Base-by-base conservation (phyloP, 2,888 invertebrate species). In the Apamea crenata region DNA sequence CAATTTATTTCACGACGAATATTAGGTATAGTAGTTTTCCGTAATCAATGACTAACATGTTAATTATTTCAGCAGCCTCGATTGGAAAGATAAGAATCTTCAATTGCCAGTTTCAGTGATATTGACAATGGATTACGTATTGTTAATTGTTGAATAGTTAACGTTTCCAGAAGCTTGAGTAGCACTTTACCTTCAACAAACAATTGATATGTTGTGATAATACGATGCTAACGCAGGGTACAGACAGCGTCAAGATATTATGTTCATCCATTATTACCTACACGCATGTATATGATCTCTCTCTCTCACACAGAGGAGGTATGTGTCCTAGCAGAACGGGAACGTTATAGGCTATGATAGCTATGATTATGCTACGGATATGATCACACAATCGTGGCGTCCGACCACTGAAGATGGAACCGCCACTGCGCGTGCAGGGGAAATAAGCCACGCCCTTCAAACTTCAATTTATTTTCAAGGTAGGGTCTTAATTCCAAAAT, bases 131-230 rank as follows among this genome's bases (percentile, higher is more conserved):
- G 74, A 69, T 72, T 78, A 84, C 16, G 40, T 78, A 71, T 69
- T 61, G n/a, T 36, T 65, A 21, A 63, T 71, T 40, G 18, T 29
- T 65, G 16, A 56, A 59, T 47, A 61, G 40, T 25, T n/a, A 67
- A 70, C 40, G 53, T 68, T 84, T 84, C 67, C 65, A 84, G 85
- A 36, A 87, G 72, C 69, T 56, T 61, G 40, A 80, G 80, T 75
- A 53, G 65, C 74, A 66, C 81, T 87, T 76, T 53, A 65, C 70
- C 81, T 74, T 85, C 63, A 71, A 56, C 67, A 87, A 87, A 80
- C 76, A 85, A 85, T 76, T 56, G 18, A 85, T 66, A 44, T 83
- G 12, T 63, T 75, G 40, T 72, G 32, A 66, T 80, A 71, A 77
- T 68, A 61, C 6, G 29, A 40, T 59, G 36, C n/a, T 59, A 16